Evolutionary conservation across 2,888 invertebrate species (phyloP).

Genomic region (Lasiommata megera): DNA sequence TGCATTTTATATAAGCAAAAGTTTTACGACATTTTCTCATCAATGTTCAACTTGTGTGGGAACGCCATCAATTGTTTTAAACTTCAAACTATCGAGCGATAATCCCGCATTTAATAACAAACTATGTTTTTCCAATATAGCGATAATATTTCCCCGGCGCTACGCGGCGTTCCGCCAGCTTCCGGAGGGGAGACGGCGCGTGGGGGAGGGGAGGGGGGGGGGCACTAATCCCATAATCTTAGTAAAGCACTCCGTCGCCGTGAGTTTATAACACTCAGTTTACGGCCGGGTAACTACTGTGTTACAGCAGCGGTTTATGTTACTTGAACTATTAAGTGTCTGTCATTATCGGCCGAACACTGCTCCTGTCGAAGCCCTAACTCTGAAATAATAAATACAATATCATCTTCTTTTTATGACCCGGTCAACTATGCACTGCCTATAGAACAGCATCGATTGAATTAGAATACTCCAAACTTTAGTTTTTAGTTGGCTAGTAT

Average conservation of each 20-base stretch:
- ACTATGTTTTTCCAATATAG: slow-evolving; percentile 4
- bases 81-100: neutral
- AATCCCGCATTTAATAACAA: neutral
- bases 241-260: neutral
- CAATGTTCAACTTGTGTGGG: neutral
- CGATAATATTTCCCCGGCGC: neutral
- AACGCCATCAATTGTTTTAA: neutral
- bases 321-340: too few species aligned
- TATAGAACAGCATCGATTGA: too few species aligned
- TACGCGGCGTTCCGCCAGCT: neutral
- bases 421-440: too few species aligned
- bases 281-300: neutral
- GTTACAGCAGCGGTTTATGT: neutral
- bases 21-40: too few species aligned
- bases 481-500: too few species aligned
- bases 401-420: too few species aligned
- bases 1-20: too few species aligned
- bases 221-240: slow-evolving; percentile 3
- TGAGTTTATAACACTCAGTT: neutral
- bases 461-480: too few species aligned
- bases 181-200: too few species aligned
- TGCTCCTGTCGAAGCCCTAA: too few species aligned
- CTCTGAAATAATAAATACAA: too few species aligned
- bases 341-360: too few species aligned
- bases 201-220: neutral